Evolutionary conservation across 23 tunicate genomes (phyloP).

Genomic region (Halocynthia roretzi): DNA sequence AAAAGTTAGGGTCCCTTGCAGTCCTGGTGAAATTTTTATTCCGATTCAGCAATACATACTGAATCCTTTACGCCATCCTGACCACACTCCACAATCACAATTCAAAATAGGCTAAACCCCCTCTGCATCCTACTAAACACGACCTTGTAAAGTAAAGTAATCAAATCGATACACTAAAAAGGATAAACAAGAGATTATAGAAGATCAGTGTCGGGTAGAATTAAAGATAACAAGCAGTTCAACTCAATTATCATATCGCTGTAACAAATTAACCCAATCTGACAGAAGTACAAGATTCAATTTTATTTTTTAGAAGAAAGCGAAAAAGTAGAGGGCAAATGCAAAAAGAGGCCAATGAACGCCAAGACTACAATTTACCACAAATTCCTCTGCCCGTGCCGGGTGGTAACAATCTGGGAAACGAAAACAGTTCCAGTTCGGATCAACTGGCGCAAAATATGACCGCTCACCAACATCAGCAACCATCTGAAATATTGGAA

Average conservation of each 20-base stretch:
- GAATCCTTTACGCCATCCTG: too few species aligned
- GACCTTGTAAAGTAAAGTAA: too few species aligned
- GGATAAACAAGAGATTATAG: too few species aligned
- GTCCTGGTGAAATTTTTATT: too few species aligned
- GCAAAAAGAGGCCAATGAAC: constrained; percentile 40
- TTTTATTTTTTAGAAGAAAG: constrained; percentile 70
- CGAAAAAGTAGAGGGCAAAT: constrained; percentile 76
- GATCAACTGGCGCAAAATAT: not conserved
- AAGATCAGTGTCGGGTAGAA: too few species aligned
- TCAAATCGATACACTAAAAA: too few species aligned
- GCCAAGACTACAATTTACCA: constrained; percentile 77
- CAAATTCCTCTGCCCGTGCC: constrained; percentile 77
- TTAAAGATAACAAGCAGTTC: too few species aligned
- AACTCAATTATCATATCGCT: not conserved
- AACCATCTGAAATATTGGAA: constrained; percentile 12
- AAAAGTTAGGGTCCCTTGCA: too few species aligned
- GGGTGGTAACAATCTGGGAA: not conserved
- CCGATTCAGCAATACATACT: too few species aligned
- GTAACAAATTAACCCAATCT: not conserved
- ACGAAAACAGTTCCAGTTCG: not conserved
- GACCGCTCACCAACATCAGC: constrained; percentile 2
- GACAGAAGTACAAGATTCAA: not conserved
- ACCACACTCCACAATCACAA: too few species aligned
- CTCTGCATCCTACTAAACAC: too few species aligned
- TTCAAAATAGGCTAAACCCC: too few species aligned